A percentile compares a stretch with the other conserved stretches of the same genome.
Evolutionary conservation across 2,113 vertebrate genomes (phyloP).

Genomic region (Strix aluco): DNA sequence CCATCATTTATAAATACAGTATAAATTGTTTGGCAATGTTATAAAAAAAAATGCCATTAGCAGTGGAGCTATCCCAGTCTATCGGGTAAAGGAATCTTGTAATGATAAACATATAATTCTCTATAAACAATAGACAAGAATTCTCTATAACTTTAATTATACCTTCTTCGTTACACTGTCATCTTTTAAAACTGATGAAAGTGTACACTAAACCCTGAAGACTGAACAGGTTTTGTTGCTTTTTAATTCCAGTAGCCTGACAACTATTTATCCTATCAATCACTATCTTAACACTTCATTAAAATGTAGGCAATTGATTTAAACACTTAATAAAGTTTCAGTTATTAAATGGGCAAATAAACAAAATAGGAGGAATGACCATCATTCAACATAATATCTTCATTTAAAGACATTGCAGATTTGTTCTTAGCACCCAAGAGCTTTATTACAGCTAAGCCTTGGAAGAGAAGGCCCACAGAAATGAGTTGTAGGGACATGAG

Average conservation of each 20-base stretch:
- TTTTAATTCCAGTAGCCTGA: neutral
- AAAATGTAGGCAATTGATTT: neutral
- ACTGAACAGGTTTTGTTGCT: neutral
- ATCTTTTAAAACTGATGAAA: neutral
- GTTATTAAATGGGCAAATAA: neutral
- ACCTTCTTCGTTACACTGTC: neutral
- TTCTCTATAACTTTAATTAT: neutral
- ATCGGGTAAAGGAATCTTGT: neutral
- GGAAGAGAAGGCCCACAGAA: neutral
- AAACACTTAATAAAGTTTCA: neutral
- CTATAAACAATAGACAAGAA: neutral
- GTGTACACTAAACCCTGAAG: neutral
- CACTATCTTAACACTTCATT: neutral
- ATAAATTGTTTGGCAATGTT: neutral
- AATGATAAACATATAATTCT: neutral
- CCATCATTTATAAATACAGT: neutral
- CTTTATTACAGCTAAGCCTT: neutral
- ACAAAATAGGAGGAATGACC: neutral
- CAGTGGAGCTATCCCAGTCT: neutral
- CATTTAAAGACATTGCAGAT: neutral
- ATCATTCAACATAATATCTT: neutral
- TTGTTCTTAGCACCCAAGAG: neutral
- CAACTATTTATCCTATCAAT: neutral
- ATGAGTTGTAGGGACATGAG: neutral
- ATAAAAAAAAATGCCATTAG: neutral